A percentile compares a stretch with the other conserved stretches of the same genome.
These are phyloP conservation scores for Crocuta crocuta DNA, from an alignment of 2,113 vertebrate species.

Conservation along the genomic window DNA sequence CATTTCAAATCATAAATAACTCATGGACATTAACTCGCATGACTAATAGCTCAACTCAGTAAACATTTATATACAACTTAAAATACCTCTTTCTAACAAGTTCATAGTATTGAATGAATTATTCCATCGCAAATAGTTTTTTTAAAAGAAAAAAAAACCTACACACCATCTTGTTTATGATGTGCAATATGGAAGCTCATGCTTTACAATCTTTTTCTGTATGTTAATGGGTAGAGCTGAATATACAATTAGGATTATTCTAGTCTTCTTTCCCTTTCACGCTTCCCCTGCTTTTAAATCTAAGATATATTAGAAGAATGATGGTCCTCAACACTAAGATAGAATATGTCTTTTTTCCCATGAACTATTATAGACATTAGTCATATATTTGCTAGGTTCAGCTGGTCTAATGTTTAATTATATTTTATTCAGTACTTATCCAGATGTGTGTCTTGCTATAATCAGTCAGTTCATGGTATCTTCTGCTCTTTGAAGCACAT, in stretches of 20 bases:
- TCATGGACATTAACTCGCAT: slow-evolving; percentile 30
- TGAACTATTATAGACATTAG: background rate
- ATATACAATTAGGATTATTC: background rate
- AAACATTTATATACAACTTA: slow-evolving; percentile 20
- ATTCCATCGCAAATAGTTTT: background rate
- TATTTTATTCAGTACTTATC: background rate
- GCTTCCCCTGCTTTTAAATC: background rate
- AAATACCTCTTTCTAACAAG: background rate
- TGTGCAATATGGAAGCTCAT: background rate
- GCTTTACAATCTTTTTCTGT: background rate
- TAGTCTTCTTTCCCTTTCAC: background rate
- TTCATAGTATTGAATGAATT: background rate
- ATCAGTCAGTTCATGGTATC: background rate
- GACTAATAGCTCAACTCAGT: background rate
- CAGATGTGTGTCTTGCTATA: background rate
- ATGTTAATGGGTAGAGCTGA: background rate
- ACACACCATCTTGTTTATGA: background rate
- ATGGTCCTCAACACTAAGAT: background rate
- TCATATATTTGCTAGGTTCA: background rate
- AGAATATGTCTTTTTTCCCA: background rate
- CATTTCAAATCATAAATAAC: slow-evolving; percentile 66
- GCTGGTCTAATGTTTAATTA: background rate
- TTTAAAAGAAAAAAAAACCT: background rate
- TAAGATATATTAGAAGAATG: accelerated
- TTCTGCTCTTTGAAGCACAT: slow-evolving; percentile 53